Base-by-base conservation (phyloP, 1,140 invertebrate genomes). In the Aphaenogaster rudis region DNA sequence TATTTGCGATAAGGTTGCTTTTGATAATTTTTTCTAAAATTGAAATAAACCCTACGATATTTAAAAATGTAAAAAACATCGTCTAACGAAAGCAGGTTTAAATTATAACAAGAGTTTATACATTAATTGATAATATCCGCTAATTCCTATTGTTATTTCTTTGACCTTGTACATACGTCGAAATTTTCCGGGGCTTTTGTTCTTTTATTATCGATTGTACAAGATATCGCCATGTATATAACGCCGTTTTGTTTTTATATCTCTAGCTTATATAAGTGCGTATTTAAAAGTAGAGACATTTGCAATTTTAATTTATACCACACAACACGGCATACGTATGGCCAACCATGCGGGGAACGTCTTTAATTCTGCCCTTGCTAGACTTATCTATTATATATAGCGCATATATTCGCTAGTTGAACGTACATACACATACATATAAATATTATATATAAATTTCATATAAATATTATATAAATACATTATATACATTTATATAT, bases 251-350 rank as follows among this genome's bases (percentile, higher is more conserved):
- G 39, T 72, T 28, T 74, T 36, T 50, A 59, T 13, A 59, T 13
- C 42, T 59, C n/a, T 13, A 15, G 21, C 17, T 69, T 21, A 52
- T 69, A 39, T 52, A 80, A 80, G 48, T 50, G 42, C 9, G 39
- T 33, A 59, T n/a, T 61, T 59, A 33, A 74, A 78, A 78, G 15
- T 59, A 17, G 28, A 45, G 28, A 3, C 48, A 71, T 81, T 81
- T 84, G 28, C 69, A 84, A 76, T 42, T 61, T 84, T 74, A 84
- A 84, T 84, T 61, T 61, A 39, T 36, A 48, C 39, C n/a, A 59
- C n/a, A 54, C 54, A 21, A 52, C 45, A 28, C 13, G 61, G 6
- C 13, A 54, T 64, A 54, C 21, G 50, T 45, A 9, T 42, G 21
- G 21, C 54, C 79, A 72, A 45, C 28, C 17, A 33, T 80, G 33